A percentile compares a stretch with the other conserved stretches of the same genome.
Evolutionary conservation across 2,113 vertebrate species (phyloP).

Genomic region (Xenopus borealis): DNA sequence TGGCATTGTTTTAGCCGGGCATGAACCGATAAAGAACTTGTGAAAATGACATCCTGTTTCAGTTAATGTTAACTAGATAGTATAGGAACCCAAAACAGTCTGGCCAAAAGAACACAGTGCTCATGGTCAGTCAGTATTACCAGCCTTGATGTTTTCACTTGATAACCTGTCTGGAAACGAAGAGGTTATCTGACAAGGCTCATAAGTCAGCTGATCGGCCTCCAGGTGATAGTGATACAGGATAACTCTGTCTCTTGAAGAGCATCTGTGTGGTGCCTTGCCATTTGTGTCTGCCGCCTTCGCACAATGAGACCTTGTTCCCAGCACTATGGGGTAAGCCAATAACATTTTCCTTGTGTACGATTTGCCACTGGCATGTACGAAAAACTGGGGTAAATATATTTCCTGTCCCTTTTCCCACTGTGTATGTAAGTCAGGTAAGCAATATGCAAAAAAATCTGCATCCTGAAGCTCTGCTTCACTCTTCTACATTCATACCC

Average conservation of each 20-base stretch:
- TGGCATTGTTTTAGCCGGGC: no score
- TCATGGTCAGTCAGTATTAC: background rate
- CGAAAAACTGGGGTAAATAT: no score
- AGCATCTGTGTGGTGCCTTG: conserved; percentile 14
- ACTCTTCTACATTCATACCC: no score
- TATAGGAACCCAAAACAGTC: no score
- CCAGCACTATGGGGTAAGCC: conserved; percentile 36
- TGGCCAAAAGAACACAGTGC: background rate
- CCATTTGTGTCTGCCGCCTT: conserved; percentile 15
- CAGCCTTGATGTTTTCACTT: background rate
- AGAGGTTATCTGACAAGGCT: conserved; percentile 25
- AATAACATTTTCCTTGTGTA: conserved; percentile 6
- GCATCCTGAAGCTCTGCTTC: no score
- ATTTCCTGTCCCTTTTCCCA: no score
- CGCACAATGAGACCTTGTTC: background rate
- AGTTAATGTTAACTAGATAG: no score
- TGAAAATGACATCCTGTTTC: no score
- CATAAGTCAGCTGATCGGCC: conserved; percentile 26
- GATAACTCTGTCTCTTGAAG: conserved; percentile 21
- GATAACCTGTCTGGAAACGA: conserved; percentile 2
- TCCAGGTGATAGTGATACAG: conserved; percentile 36
- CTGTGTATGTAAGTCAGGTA: no score
- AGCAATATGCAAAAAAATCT: no score
- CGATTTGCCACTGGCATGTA: no score
- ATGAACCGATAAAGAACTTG: no score